Base-by-base conservation (phyloP, 2,888 invertebrate species). In the Sinotaia quadrata region DNA sequence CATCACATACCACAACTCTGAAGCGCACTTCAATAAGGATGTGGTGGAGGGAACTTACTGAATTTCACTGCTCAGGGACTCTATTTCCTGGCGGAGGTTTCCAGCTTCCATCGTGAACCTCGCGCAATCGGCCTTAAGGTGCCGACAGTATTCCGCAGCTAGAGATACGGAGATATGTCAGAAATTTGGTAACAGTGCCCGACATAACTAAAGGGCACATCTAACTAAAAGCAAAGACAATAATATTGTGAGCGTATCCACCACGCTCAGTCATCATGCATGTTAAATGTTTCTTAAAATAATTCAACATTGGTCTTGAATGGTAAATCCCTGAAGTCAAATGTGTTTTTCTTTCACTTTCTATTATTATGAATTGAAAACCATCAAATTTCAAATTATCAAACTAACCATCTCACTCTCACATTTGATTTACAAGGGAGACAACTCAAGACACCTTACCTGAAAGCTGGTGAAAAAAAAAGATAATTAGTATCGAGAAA, bases 91-190 rank as follows among this genome's bases (percentile, higher is more conserved):
- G 56, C 72, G 75, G 47, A 75, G 73, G 57, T 67, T 72, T 67
- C 70, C 75, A 62, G 69, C 71, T 60, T 73, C 73, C 61, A 51
- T 58, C 54, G 65, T 54, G 65, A 54, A 65, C 47, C 60, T 65
- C 59, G 51, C 69, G 52, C 60, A 59, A 37, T 66, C 75, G 67
- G 68, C 72, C 67, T 73, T 73, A 69, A 73, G 69, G 56, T 71
- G 71, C 67, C 62, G 71, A 69, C 70, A 57, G 71, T 73, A 71
- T 65, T 73, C 75, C 65, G 75, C 71, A 63, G 75, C 75, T 75
- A 75, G 70, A 75, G 71, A 67, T 72, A 70, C 69, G 75, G 75
- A 75, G 72, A 75, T 61, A 71, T 41, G 75, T 75, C 67, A 75
- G 75, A 73, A 71, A 69, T 65, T 65, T 65, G 65, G 65, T 52